A percentile compares a stretch with the other conserved stretches of the same genome.
phyloP scores from a whole-genome alignment of 2,888 invertebrate species.

The Tetanocera ferruginea region DNA sequence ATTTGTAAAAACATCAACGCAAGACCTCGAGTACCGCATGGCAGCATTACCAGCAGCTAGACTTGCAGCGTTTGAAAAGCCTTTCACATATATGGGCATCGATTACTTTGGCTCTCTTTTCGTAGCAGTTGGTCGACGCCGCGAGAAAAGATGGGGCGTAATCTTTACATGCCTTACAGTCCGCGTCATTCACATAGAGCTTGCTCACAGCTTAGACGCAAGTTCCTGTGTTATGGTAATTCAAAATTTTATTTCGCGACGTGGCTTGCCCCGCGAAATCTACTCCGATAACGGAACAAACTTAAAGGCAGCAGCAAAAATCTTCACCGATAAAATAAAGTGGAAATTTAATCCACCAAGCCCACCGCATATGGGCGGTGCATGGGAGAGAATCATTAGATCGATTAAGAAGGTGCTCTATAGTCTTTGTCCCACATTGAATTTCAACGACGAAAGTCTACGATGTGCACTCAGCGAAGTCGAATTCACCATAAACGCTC shows the following conservation, averaged over 20 bases:
- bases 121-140: slow-evolving; percentile 40
- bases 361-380: slow-evolving; percentile 45
- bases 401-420: slow-evolving; percentile 37
- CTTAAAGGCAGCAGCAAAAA: slow-evolving; percentile 25
- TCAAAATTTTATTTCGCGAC: slow-evolving; percentile 39
- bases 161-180: slow-evolving; percentile 46
- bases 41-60: slow-evolving; percentile 44
- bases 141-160: slow-evolving; percentile 49
- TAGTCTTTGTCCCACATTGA: slow-evolving; percentile 31
- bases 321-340: slow-evolving; percentile 2
- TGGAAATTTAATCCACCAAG: slow-evolving; percentile 45
- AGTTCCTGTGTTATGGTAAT: slow-evolving; percentile 41
- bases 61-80: slow-evolving; percentile 37
- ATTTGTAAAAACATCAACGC: slow-evolving; percentile 42
- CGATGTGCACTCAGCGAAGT: slow-evolving; percentile 42
- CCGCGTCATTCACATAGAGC: slow-evolving; percentile 40
- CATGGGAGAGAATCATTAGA: slow-evolving; percentile 36
- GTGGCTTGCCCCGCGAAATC: slow-evolving; percentile 29
- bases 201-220: slow-evolving; percentile 43
- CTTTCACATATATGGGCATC: slow-evolving; percentile 45
- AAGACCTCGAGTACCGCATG: slow-evolving; percentile 39
- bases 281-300: slow-evolving; percentile 30
- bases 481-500: slow-evolving; percentile 45
- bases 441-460: slow-evolving; percentile 45
- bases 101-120: slow-evolving; percentile 48